These are phyloP conservation scores for Thera britannica DNA, from an alignment of 2,888 invertebrate species.

Conservation along the genomic window DNA sequence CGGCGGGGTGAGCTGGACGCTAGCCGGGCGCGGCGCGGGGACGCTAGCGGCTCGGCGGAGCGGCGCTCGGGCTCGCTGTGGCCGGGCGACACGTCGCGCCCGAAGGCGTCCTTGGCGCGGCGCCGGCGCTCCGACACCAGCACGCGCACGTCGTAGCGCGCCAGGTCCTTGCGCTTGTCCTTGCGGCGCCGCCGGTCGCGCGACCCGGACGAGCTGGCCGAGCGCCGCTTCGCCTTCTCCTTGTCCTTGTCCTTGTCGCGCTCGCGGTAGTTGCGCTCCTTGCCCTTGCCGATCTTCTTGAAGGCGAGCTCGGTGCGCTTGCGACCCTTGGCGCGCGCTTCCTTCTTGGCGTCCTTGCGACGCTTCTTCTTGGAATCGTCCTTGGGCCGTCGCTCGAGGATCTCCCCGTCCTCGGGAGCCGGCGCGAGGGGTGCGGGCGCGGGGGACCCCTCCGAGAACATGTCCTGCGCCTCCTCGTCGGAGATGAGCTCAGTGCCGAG, in stretches of 20 bases:
- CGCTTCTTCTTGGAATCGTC: constrained; percentile 76
- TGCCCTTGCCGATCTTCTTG: constrained; percentile 91
- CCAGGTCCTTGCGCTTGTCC: constrained; percentile 90
- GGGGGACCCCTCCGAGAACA: constrained; percentile 83
- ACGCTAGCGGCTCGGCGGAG: constrained; percentile 42
- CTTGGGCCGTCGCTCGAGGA: constrained; percentile 54
- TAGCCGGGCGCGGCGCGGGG: constrained; percentile 44
- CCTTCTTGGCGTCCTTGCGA: constrained; percentile 77
- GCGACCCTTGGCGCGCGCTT: constrained; percentile 62
- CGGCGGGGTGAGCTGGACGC: constrained; percentile 67
- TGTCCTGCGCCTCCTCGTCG: constrained; percentile 88
- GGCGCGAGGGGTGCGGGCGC: constrained; percentile 64
- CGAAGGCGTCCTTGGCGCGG: constrained; percentile 90
- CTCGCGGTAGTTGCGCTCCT: constrained; percentile 89
- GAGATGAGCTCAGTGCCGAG: constrained; percentile 91
- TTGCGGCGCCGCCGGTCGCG: constrained; percentile 66
- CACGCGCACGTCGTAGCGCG: constrained; percentile 92
- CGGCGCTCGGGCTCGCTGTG: constrained; percentile 25
- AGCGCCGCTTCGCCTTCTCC: constrained; percentile 53
- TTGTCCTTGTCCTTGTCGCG: constrained; percentile 74
- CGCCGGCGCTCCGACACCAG: constrained; percentile 89
- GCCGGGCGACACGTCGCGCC: constrained; percentile 87
- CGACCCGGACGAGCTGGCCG: constrained; percentile 42
- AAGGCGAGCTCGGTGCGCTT: constrained; percentile 83
- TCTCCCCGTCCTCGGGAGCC: constrained; percentile 62